Base-by-base conservation (phyloP, 2,888 invertebrate genomes). In the Drosophila meridiana region DNA sequence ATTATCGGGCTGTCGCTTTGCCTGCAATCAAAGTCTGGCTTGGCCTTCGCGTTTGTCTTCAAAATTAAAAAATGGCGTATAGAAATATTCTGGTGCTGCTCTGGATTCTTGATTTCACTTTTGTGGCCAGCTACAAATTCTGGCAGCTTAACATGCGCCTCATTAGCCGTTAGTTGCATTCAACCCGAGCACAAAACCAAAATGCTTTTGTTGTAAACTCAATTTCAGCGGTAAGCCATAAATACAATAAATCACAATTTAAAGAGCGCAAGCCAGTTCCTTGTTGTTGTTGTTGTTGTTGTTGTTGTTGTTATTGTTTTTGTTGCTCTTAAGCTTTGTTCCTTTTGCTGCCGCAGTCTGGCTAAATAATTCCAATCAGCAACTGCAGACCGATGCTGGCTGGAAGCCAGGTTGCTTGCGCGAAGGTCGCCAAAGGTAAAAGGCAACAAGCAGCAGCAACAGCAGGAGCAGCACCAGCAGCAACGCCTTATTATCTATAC, bases 201-300 rank as follows among this genome's bases (percentile, higher is more conserved):
- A 57, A 55, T 47, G 48, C 47, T 68, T 60, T 59, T 68, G 64
- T 76, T 76, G 78, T 63, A 76, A 78, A 79, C 79, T 73, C 68
- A 82, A 82, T 84, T 75, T 85, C 59, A 48, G 60, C 55, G 55
- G 36, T 66, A 45, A 78, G 68, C 68, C 69, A 71, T 69, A 79
- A 84, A 74, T 79, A 81, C 72, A 75, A 89, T 86, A 86, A 86
- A 87, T 87, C 86, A 87, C 76, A 86, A 84, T 87, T 85, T 86
- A 80, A 82, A 50, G 72, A 82, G 62, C 62, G 50, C 56, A 67
- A 68, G 55, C 55, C 43, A 53, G 69, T 60, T 50, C 53, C 52
- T 69, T 50, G 57, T 63, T 59, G 43, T 60, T 73, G 52, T 38
- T 20, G 20, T 20, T 20, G 0, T 20, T 20, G 20, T 20, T 20